Evolutionary conservation across 1,140 invertebrate species (phyloP).

Genomic region (Lysiphlebus fabarum): DNA sequence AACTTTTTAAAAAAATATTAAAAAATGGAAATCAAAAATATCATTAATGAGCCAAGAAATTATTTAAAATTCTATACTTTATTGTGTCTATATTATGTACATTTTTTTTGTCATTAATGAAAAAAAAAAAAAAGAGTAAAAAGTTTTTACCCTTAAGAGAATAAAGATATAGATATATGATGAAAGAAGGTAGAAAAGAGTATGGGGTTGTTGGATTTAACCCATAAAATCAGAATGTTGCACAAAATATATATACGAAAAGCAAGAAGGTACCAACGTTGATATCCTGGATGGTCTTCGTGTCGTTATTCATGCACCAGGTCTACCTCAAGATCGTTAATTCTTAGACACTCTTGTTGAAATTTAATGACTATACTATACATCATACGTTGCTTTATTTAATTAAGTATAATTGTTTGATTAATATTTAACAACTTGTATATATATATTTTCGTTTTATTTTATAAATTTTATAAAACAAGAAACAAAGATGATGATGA

Average conservation of each 20-base stretch:
- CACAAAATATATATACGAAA: conserved; percentile 55
- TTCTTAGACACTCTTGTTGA: conserved; percentile 38
- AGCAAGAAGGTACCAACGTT: conserved; percentile 27
- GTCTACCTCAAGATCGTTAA: conserved; percentile 49
- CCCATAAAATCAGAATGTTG: conserved; percentile 57
- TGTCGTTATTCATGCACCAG: conserved; percentile 46
- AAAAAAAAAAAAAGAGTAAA: conserved; percentile 22
- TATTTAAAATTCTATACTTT: no score
- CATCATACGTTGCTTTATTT: background rate
- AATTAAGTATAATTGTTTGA: no score
- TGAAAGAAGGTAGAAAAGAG: no score
- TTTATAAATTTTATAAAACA: background rate
- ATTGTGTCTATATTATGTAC: background rate
- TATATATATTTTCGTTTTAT: no score
- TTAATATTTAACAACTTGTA: no score
- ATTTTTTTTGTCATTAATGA: background rate
- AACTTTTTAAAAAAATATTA: no score
- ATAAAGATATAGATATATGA: no score
- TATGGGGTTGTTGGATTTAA: background rate
- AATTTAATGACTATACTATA: conserved; percentile 10
- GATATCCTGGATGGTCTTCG: conserved; percentile 44
- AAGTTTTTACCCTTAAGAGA: conserved; percentile 23
- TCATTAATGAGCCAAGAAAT: no score
- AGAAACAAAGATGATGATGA: conserved; percentile 18
- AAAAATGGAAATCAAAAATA: no score